A percentile compares a stretch with the other conserved stretches of the same genome.
Conservation (phyloP, 2,113 vertebrate species). For the Trichomycterus rosablanca region DNA sequence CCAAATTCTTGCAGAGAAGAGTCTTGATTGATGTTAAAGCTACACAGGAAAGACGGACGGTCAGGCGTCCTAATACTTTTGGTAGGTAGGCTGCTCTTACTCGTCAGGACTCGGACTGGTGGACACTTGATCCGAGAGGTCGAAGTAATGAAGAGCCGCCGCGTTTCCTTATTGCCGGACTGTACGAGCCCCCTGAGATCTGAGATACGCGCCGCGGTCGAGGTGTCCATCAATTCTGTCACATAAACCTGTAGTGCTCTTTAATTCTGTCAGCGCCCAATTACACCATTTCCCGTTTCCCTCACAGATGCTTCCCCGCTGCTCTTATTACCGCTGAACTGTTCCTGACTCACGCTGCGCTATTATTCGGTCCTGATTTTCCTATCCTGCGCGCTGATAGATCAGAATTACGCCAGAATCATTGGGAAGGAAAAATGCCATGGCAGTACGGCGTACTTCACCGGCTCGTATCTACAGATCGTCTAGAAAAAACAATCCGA, state of each 20-base stretch:
- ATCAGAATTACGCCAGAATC: too few species aligned
- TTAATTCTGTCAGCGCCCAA: conserved; percentile 57
- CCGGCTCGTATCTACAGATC: too few species aligned
- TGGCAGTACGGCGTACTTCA: too few species aligned
- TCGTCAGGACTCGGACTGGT: neutral
- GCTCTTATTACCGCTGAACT: neutral
- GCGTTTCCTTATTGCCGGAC: conserved; percentile 64
- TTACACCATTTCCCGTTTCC: conserved; percentile 42
- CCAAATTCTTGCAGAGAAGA: too few species aligned
- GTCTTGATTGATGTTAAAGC: too few species aligned
- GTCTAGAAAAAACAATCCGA: too few species aligned
- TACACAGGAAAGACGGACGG: too few species aligned
- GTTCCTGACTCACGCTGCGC: too few species aligned
- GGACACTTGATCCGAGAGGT: neutral
- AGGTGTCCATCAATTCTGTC: conserved; percentile 54
- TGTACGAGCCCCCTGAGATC: conserved; percentile 56
- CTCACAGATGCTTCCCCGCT: neutral
- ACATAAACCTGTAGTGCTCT: conserved; percentile 58
- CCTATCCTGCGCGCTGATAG: too few species aligned
- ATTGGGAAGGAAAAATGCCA: too few species aligned
- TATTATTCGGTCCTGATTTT: too few species aligned
- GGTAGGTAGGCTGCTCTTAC: neutral
- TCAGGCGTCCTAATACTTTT: neutral
- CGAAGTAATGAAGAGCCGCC: conserved; percentile 28
- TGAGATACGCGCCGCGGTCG: neutral